Base-by-base conservation (phyloP, 2,888 invertebrate species). In the Steinernema hermaphroditum region DNA sequence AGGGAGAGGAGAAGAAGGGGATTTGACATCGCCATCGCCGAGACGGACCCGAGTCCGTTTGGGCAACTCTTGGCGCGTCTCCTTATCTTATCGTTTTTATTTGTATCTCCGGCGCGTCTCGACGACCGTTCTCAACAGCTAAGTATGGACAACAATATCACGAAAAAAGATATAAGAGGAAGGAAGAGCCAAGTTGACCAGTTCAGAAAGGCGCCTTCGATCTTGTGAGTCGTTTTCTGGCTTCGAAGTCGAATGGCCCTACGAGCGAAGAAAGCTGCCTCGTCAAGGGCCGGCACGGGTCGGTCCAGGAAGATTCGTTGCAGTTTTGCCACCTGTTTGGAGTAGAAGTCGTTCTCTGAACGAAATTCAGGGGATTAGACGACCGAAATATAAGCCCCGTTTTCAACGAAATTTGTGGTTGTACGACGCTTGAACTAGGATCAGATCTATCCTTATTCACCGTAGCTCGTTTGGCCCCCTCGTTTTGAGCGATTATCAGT, bases 41-140 rank as follows among this genome's bases (percentile, higher is more conserved):
- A n/a, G 22, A 41, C 46, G 46, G 50, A 29, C 32, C 68, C 4
- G 29, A 43, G 9, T 37, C 24, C 70, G 29, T 29, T 29, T 32
- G 32, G 29, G 14, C 32, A 29, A 34, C 32, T 46, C 46, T 16
- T 14, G 8, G 9, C 46, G 6, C 12, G 32, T 16, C 16, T 22
- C 32, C 62, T 62, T 62, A 62, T 62, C 62, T 62, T 62, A 62
- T 62, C 50, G 24, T 12, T 46, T 46, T 16, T 19, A 19, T 16
- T 19, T 16, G 46, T 16, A 16, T 8, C 19, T 50, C 16, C 50
- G n/a, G 9, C 24, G 9, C 54, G 54, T 54, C 54, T 32, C 27
- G 22, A 32, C 27, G 16, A 62, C 62, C 37, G 37, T 12, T 37
- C 37, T 62, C 32, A 62, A 27, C 27, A 27, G 32, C 62, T 62